Percentiles rank a stretch among this genome's conserved stretches.
Evolutionary conservation across 2,797 vertebrate species (phyloP).

Genomic region (Tamandua tetradactyla): DNA sequence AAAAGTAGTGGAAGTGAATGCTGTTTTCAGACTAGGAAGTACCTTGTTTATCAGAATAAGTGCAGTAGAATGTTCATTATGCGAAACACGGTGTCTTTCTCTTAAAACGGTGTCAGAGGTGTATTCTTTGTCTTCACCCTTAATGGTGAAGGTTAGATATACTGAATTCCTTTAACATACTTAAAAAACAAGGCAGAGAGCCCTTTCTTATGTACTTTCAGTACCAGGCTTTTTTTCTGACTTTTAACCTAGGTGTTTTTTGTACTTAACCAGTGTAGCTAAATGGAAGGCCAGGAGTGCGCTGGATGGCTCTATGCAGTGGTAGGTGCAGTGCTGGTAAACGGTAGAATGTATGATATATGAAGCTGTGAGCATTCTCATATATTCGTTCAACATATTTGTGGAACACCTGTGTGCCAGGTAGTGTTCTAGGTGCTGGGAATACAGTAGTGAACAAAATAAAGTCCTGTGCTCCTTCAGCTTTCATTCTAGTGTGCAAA

Average conservation of each 20-base stretch:
- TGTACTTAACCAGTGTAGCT: not conserved
- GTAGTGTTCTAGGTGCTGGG: not conserved
- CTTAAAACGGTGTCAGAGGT: slow-evolving; percentile 12
- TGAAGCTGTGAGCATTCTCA: not conserved
- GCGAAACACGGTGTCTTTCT: not conserved
- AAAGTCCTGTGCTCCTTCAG: not conserved
- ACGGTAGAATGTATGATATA: not conserved
- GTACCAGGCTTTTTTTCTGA: not conserved
- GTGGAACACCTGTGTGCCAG: not conserved
- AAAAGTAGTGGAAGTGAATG: not conserved
- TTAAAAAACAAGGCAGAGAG: not conserved
- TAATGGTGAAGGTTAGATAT: not conserved
- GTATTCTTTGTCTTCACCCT: not conserved
- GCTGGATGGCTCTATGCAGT: not conserved
- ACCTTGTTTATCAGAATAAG: slow-evolving; percentile 28
- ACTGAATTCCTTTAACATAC: not conserved
- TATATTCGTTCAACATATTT: not conserved
- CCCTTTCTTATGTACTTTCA: not conserved
- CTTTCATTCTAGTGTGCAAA: not conserved
- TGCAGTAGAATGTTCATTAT: not conserved
- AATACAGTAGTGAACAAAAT: not conserved
- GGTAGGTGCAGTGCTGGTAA: not conserved
- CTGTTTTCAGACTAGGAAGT: not conserved
- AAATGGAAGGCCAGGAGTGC: not conserved
- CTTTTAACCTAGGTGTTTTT: not conserved